Evolutionary conservation across 2,113 vertebrate species (phyloP).

Genomic region (Ceyx melanurus): DNA sequence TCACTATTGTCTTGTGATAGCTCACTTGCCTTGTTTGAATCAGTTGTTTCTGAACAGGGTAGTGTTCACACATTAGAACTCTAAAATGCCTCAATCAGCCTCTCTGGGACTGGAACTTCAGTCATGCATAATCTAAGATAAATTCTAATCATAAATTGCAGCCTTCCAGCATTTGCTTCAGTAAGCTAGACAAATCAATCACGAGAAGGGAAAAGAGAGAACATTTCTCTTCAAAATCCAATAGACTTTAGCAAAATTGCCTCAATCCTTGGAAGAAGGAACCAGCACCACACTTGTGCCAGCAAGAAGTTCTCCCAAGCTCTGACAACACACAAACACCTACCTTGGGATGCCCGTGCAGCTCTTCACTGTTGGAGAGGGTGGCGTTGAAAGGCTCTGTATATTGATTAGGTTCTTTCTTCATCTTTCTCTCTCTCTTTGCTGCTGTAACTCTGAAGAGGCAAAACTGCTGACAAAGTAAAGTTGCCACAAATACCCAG

Average conservation of each 20-base stretch:
- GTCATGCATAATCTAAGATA: background rate
- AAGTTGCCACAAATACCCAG: conserved; percentile 73
- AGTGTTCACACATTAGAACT: background rate
- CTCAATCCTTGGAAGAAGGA: background rate
- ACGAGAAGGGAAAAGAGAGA: background rate
- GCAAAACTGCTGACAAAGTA: conserved; percentile 84
- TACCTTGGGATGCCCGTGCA: conserved; percentile 82
- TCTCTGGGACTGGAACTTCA: background rate
- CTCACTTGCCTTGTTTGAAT: background rate
- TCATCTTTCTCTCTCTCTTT: conserved; percentile 82
- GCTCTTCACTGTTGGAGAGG: conserved; percentile 83
- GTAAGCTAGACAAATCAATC: background rate
- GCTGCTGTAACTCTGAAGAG: conserved; percentile 74
- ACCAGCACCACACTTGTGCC: background rate
- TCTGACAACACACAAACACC: background rate
- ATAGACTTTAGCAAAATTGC: background rate
- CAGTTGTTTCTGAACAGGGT: background rate
- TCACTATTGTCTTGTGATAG: background rate
- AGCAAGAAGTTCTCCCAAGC: background rate
- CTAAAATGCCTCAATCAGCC: background rate
- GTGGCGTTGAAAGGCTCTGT: conserved; percentile 83
- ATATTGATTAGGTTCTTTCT: conserved; percentile 78
- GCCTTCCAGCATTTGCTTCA: background rate
- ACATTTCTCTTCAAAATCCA: background rate
- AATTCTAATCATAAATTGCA: background rate